These are phyloP conservation scores for Garrulus glandarius DNA, from an alignment of 2,797 vertebrate genomes.

Conservation along the genomic window DNA sequence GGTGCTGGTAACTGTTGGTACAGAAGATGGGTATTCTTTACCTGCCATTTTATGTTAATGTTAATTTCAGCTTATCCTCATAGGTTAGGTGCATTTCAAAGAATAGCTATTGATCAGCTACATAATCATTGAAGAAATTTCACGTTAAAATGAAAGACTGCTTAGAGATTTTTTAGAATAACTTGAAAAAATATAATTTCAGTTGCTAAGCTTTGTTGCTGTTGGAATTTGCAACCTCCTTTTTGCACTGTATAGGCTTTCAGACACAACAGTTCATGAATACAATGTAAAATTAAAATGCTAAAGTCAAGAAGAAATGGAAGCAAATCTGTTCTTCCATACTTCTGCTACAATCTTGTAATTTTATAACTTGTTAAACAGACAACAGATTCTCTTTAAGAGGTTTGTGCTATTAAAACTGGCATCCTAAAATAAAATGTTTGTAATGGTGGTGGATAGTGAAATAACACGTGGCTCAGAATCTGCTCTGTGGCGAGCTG, in stretches of 20 bases:
- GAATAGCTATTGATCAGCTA: background rate
- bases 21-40: background rate
- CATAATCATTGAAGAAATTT: background rate
- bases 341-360: background rate
- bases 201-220: background rate
- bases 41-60: background rate
- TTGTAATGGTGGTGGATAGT: background rate
- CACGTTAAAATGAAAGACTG: background rate
- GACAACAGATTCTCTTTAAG: background rate
- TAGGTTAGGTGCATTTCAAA: background rate
- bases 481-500: background rate
- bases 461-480: background rate
- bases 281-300: background rate
- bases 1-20: background rate
- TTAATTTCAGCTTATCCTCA: background rate
- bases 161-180: background rate
- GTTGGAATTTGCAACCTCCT: background rate
- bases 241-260: background rate
- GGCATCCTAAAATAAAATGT: background rate
- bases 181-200: background rate
- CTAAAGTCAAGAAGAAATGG: background rate
- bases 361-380: background rate
- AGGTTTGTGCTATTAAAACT: background rate
- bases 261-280: background rate
- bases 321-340: background rate